Conservation (phyloP, 92 coral and sea anemone species). For the Porites divaricata region DNA sequence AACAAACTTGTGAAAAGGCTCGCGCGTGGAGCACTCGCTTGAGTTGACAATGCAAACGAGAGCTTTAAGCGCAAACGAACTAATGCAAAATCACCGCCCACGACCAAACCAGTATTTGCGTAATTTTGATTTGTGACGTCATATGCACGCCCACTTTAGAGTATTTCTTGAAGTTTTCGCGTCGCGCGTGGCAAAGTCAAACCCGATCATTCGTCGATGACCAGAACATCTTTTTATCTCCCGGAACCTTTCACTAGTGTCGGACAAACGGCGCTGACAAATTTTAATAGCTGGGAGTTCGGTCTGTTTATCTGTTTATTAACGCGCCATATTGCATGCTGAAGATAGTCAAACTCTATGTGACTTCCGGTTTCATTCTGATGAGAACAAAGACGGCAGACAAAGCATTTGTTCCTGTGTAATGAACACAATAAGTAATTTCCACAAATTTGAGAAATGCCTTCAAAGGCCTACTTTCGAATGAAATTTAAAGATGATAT, state of each 20-base stretch:
- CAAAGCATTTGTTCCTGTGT: conserved; percentile 76
- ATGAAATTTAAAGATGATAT: not conserved
- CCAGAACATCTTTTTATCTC: not conserved
- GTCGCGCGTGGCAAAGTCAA: not conserved
- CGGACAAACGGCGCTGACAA: not conserved
- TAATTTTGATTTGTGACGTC: conserved; percentile 78
- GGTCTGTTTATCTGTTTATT: conserved; percentile 53
- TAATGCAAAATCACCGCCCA: conserved; percentile 51
- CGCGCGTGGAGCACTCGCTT: conserved; percentile 51
- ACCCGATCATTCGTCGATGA: not conserved
- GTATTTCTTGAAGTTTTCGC: conserved; percentile 12
- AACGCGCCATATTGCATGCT: conserved; percentile 66
- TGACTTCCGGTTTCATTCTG: conserved; percentile 91
- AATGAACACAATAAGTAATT: conserved; percentile 65
- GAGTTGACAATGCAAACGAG: conserved; percentile 41
- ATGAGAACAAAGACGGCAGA: conserved; percentile 76
- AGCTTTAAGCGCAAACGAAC: conserved; percentile 38
- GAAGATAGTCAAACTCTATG: conserved; percentile 74
- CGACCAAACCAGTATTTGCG: conserved; percentile 37
- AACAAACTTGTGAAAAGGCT: conserved; percentile 12
- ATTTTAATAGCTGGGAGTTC: not conserved
- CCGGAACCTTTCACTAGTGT: not conserved
- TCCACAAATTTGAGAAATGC: conserved; percentile 57
- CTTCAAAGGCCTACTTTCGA: conserved; percentile 47
- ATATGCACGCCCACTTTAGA: conserved; percentile 64